These are phyloP conservation scores for Cylas formicarius DNA, from an alignment of 1,140 invertebrate genomes.

Conservation along the genomic window DNA sequence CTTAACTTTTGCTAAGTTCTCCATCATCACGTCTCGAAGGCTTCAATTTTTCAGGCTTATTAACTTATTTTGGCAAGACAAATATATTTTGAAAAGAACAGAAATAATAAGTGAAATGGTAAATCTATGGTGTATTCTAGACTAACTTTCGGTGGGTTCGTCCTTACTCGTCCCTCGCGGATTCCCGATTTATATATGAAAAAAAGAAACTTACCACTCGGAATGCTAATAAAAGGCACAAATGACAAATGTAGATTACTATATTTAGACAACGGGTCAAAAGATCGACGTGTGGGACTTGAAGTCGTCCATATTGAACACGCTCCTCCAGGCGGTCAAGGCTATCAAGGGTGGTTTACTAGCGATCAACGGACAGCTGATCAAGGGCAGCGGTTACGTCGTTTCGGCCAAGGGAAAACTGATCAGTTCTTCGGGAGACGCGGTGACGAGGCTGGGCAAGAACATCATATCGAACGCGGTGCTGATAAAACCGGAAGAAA, in stretches of 20 bases:
- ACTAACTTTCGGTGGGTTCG: no score
- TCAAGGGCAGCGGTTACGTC: slow-evolving; percentile 73
- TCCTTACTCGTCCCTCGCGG: no score
- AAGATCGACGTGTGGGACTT: slow-evolving; percentile 65
- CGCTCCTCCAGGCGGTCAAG: slow-evolving; percentile 73
- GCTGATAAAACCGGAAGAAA: slow-evolving; percentile 45
- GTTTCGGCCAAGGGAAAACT: slow-evolving; percentile 66
- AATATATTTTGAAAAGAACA: no score
- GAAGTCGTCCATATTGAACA: slow-evolving; percentile 72
- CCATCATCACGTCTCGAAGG: no score
- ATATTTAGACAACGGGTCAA: slow-evolving; percentile 46
- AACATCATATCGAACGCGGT: slow-evolving; percentile 65
- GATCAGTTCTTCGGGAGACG: slow-evolving; percentile 62
- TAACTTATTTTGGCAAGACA: no score
- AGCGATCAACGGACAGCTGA: slow-evolving; percentile 73
- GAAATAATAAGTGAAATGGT: no score
- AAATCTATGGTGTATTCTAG: no score
- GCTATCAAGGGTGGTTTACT: slow-evolving; percentile 77
- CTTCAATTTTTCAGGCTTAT: no score
- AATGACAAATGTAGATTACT: slow-evolving; percentile 26
- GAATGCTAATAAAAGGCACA: neutral
- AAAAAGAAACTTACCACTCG: no score
- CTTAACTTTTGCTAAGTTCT: no score
- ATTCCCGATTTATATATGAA: slow-evolving; percentile 1
- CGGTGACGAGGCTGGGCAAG: slow-evolving; percentile 66